Evolutionary conservation across 2,888 invertebrate species (phyloP), one percentile per base, ranked within the genome.

Genomic region (Dolichomitus sp.): DNA sequence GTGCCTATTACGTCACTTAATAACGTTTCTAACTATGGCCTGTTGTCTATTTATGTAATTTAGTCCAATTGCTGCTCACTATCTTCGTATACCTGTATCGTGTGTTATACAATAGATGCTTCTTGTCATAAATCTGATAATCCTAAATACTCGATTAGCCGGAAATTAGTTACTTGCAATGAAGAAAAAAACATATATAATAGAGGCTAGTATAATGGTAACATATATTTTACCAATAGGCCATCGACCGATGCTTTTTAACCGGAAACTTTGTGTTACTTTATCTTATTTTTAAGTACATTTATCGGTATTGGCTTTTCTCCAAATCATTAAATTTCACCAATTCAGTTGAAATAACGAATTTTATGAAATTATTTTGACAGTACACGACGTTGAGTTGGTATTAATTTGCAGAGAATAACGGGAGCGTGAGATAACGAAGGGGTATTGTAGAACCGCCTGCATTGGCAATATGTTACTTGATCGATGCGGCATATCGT

Each of bases 1-100:
- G 68, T 54, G 52, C 59, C 50, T 11, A 73, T 82, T 82, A 78
- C 74, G 81, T 82, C 63, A 81, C 33, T 72, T 45, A 37, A 74
- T 11, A 52, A 69, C 54, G 73, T 70, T 78, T 70, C 57, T 72
- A 54, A 52, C 57, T 42, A 19, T 76, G 30, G 11, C 6, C 30
- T 45, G 7, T 27, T 66, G 23, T 17, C 23, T 52, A 23, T 52
- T 11, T 52, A n/a, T n/a, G 2, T 17, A 6, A 19, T 52, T 5
- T 23, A 52, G 23, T 19, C 17, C 9, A 37, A 37, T 0, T 52
- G 52, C 23, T 52, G 52, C n/a, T 1, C 9, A 19, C 9, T 23
- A 2, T 9, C 52, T 50, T 50, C 7, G 7, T 17, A 1, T 17
- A 52, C n/a, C 19, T 52, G 3, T 52, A 52, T 52, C 14, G 37